phyloP scores from a whole-genome alignment of 2,797 vertebrate species.

The Hippopotamyrus pictus region DNA sequence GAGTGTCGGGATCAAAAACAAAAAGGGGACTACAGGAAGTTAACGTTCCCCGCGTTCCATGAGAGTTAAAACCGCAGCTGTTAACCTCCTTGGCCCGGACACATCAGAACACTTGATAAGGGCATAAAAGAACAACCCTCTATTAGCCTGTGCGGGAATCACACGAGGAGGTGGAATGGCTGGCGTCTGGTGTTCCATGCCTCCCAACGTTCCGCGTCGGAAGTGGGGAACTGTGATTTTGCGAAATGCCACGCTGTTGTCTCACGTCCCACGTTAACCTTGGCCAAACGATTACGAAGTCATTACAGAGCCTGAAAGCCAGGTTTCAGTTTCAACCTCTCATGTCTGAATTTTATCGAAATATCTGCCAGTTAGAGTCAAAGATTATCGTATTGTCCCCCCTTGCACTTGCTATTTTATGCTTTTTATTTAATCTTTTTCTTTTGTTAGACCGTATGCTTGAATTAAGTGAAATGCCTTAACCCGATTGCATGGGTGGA shows the following conservation, averaged over 20 bases:
- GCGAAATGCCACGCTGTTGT: neutral
- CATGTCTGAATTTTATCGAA: neutral
- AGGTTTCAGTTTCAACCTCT: neutral
- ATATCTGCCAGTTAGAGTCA: neutral
- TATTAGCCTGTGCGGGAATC: neutral
- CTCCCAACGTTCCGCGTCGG: neutral
- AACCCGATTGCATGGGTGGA: conserved; percentile 65
- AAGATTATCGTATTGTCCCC: neutral
- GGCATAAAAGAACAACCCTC: neutral
- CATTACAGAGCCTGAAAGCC: neutral
- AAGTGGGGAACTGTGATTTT: neutral
- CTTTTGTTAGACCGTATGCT: conserved; percentile 49
- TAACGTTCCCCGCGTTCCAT: conserved; percentile 1
- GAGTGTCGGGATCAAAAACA: neutral
- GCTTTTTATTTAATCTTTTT: conserved; percentile 52
- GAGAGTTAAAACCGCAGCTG: conserved; percentile 24
- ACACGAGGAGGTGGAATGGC: neutral
- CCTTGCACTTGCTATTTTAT: conserved; percentile 27
- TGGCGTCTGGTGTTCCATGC: neutral
- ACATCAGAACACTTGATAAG: conserved; percentile 21
- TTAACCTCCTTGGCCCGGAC: conserved; percentile 23
- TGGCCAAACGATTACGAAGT: neutral
- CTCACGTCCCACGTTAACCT: neutral
- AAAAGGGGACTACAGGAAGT: neutral
- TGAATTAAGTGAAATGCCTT: conserved; percentile 69